Percentiles rank a stretch among this genome's conserved stretches.
Conservation (phyloP, 2,113 vertebrate genomes). For the Odobenus rosmarus region DNA sequence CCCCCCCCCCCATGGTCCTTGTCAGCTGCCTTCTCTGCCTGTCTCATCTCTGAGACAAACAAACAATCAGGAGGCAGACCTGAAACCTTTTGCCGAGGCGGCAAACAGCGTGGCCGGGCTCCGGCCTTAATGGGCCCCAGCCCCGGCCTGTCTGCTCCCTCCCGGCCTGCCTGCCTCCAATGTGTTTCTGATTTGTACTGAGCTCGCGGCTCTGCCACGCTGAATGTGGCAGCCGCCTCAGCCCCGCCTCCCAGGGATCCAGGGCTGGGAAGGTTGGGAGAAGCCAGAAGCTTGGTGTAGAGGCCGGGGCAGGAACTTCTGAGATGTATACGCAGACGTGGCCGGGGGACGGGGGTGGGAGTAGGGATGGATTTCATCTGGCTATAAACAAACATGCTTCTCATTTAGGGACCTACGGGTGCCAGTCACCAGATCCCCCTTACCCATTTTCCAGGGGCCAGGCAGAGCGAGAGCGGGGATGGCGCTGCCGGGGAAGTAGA, state of each 20-base stretch:
- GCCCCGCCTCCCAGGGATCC: constrained; percentile 67
- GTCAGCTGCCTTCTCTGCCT: constrained; percentile 73
- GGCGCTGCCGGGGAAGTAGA: neutral
- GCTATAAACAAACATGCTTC: constrained; percentile 79
- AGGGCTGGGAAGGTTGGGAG: constrained; percentile 75
- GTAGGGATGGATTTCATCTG: constrained; percentile 67
- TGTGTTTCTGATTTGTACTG: constrained; percentile 82
- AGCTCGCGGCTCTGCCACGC: constrained; percentile 72
- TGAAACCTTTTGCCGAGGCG: constrained; percentile 72
- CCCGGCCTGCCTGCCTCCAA: constrained; percentile 74
- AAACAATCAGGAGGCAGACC: constrained; percentile 79
- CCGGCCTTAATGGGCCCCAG: constrained; percentile 80
- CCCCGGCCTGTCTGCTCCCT: constrained; percentile 76
- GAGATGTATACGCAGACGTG: constrained; percentile 66
- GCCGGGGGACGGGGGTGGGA: neutral
- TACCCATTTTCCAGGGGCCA: constrained; percentile 45
- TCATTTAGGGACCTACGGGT: constrained; percentile 73
- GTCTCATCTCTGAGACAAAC: constrained; percentile 77
- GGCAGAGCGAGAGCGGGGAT: constrained; percentile 17
- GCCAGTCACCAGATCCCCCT: constrained; percentile 49
- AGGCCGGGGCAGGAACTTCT: constrained; percentile 69
- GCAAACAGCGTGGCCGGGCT: constrained; percentile 71
- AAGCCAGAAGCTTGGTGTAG: constrained; percentile 66
- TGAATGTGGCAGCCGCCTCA: constrained; percentile 74
- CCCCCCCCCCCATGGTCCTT: constrained; percentile 44